Evolutionary conservation across 2,113 vertebrate genomes (phyloP), one percentile per base, ranked within the genome.

Genomic region (Osmerus eperlanus): DNA sequence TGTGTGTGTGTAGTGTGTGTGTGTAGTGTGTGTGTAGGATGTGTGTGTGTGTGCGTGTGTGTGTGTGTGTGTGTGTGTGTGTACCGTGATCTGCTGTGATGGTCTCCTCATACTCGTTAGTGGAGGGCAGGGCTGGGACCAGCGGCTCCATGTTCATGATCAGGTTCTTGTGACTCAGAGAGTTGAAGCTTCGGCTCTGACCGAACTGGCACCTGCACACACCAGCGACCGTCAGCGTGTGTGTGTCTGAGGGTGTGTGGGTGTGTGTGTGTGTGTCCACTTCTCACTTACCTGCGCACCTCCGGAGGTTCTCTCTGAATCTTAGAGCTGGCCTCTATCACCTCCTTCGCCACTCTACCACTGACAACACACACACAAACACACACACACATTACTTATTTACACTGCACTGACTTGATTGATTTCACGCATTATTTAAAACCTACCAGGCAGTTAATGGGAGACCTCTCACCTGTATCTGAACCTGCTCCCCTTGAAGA

Each of bases 401-500:
- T 47, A 47, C 41, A 47, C 8, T 47, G 41, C 32, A 47, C 9
- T 47, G 41, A 47, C 41, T 47, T 11, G 41, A 36, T 47, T 47
- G 41, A 47, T 36, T 36, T 36, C 32, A 9, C 12, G 41, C 12
- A 47, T 47, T 47, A 47, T 8, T 47, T 1, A 1, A 47, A 12
- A 9, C 32, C 4, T 36, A 2, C 2, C 41, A 47, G 41, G 0
- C 41, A 36, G 32, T 36, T 36, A 4, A 47, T 47, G 41, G 7
- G 2, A 47, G 18, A 68, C 13, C 3, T 88, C 93, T 21, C 74
- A 99, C 97, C 95, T 98, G 75, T 97, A 99, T 88, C 96, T 93
- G 92, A 97, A 99, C 91, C 96, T 93, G 86, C 96, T 98, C 82
- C 97, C 97, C 91, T 99, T 98, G 90, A 99, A 99, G 94, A 98